These are phyloP conservation scores for Eudorcas thomsonii DNA, from an alignment of 2,113 vertebrate species.

Conservation along the genomic window DNA sequence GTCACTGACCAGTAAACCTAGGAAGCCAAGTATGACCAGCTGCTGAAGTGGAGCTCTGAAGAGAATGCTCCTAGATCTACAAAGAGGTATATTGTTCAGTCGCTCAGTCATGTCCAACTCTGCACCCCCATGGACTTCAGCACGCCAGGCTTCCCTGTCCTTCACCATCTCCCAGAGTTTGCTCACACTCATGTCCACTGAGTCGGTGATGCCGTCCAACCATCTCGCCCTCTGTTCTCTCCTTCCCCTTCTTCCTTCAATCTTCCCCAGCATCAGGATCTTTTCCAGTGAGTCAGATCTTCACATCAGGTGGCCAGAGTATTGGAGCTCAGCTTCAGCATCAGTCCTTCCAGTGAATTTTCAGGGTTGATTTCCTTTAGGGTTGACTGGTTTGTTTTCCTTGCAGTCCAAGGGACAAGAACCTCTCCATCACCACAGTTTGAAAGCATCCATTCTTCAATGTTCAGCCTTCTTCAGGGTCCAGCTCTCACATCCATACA, in stretches of 20 bases:
- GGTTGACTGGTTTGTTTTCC: not conserved
- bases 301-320: not conserved
- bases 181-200: not conserved
- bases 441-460: not conserved
- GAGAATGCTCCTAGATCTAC: not conserved
- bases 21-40: not conserved
- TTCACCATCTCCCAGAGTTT: not conserved
- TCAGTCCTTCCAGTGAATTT: not conserved
- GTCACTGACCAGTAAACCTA: not conserved
- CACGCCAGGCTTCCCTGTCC: not conserved
- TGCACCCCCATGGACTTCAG: not conserved
- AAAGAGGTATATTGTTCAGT: not conserved
- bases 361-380: not conserved
- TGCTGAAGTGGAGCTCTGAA: not conserved
- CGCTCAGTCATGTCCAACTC: rapidly evolving
- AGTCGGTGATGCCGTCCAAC: not conserved
- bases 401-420: not conserved
- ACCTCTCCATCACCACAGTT: not conserved
- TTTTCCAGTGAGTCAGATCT: not conserved
- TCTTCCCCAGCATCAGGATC: not conserved
- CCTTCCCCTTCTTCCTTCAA: not conserved
- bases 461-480: not conserved
- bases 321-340: not conserved
- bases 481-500: not conserved
- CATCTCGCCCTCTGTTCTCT: not conserved